Evolutionary conservation across 2,888 invertebrate genomes (phyloP), one percentile per base, ranked within the genome.

Genomic region (Synanthedon vespiformis): DNA sequence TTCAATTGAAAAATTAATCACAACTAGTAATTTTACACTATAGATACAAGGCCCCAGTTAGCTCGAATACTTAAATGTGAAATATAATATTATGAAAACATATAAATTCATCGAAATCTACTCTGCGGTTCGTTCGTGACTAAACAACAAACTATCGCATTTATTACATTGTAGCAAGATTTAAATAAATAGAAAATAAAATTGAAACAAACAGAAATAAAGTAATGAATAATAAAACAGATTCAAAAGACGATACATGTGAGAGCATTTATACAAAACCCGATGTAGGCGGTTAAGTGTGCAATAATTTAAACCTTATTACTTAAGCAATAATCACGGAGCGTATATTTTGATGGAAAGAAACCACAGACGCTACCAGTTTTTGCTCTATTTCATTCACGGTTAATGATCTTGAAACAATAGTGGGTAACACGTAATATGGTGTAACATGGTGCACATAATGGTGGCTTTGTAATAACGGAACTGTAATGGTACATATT

Each of bases 381-480:
- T 48, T 52, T 58, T 52, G 55, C 55, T 53, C 57, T 52, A 56
- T 57, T 57, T 57, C 51, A 52, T 56, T 58, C 56, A 52, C 49
- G 53, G 54, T 52, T 51, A 53, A 51, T 52, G 44, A 53, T 56
- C 51, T 27, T 13, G 55, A 56, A 63, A 70, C 70, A 70, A 72
- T 69, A 57, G 65, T 56, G 51, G 58, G 55, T 57, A 63, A 61
- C 58, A 59, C 64, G 65, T 63, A 66, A 62, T 62, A 57, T 62
- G 57, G 57, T 59, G 64, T 64, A 62, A 67, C 59, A 54, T 59
- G 56, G 56, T 48, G 22, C 48, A 48, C 18, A 16, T 22, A 48
- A 48, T 22, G 4, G 12, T 12, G 18, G 22, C 18, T 22, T 5
- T 48, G 48, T 18, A 13, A 22, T 48, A 48, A 48, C 48, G 22